These are phyloP conservation scores for Dendronephthya gigantea DNA, from an alignment of 64 coral and sea anemone genomes.

Conservation along the genomic window DNA sequence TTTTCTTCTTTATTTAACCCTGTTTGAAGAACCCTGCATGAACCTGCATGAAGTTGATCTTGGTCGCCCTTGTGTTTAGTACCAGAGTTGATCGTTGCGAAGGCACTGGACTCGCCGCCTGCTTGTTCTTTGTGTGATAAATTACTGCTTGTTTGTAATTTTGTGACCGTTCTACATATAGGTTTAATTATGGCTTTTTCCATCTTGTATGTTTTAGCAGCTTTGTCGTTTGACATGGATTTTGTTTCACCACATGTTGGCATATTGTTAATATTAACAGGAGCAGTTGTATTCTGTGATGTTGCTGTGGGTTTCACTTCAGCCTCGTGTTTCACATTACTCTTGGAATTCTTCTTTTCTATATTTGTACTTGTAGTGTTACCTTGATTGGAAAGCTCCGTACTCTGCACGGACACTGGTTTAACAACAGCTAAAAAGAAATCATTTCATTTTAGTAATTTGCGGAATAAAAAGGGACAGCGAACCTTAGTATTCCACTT, in stretches of 20 bases:
- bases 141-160: background rate
- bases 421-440: background rate
- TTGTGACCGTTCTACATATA: background rate
- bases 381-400: background rate
- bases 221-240: background rate
- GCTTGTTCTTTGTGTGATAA: background rate
- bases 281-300: background rate
- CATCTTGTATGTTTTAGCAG: background rate
- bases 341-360: background rate
- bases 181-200: background rate
- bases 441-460: no score
- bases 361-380: background rate
- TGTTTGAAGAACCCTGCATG: background rate
- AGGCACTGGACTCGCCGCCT: background rate
- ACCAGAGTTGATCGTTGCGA: background rate
- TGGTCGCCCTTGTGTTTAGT: background rate
- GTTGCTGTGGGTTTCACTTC: background rate
- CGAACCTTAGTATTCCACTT: background rate
- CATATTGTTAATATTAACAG: background rate
- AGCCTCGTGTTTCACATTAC: background rate
- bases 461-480: no score
- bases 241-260: background rate
- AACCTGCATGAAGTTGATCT: background rate
- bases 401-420: background rate
- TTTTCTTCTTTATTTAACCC: background rate